Percentiles rank a stretch among this genome's conserved stretches.
These are phyloP conservation scores for Tachina grossa DNA, from an alignment of 2,888 invertebrate genomes.

Conservation along the genomic window DNA sequence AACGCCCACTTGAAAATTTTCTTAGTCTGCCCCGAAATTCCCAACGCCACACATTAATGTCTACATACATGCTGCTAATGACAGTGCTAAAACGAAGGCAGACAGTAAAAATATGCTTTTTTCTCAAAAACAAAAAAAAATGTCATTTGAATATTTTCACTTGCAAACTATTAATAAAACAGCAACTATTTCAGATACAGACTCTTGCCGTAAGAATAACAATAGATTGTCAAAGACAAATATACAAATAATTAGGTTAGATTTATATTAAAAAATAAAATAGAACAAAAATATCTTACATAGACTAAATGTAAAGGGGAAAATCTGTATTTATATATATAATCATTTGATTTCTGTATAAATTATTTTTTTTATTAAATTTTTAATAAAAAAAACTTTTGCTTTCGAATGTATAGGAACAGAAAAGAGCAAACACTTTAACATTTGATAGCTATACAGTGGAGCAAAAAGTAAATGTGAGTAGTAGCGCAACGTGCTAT, in stretches of 20 bases:
- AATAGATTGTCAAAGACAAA: conserved; percentile 8
- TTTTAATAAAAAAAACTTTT: background rate
- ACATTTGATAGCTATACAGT: no score
- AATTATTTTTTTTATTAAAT: background rate
- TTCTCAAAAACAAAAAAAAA: conserved; percentile 1
- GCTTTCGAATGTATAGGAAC: background rate
- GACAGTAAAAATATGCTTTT: background rate
- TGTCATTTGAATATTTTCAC: conserved; percentile 1
- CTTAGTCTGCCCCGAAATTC: background rate
- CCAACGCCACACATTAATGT: background rate
- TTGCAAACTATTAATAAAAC: background rate
- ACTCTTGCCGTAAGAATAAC: background rate
- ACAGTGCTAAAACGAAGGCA: background rate
- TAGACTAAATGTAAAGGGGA: background rate
- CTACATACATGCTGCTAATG: background rate
- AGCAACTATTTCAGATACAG: conserved; percentile 1
- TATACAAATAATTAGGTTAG: background rate
- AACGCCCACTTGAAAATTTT: conserved; percentile 38
- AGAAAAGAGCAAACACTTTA: background rate
- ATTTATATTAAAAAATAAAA: background rate
- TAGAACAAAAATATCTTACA: background rate
- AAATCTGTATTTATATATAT: background rate
- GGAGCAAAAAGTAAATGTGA: no score
- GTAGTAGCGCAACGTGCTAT: no score
- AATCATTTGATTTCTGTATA: background rate